Evolutionary conservation across 2,113 vertebrate genomes (phyloP).

Genomic region (Ariopsis seemanni): DNA sequence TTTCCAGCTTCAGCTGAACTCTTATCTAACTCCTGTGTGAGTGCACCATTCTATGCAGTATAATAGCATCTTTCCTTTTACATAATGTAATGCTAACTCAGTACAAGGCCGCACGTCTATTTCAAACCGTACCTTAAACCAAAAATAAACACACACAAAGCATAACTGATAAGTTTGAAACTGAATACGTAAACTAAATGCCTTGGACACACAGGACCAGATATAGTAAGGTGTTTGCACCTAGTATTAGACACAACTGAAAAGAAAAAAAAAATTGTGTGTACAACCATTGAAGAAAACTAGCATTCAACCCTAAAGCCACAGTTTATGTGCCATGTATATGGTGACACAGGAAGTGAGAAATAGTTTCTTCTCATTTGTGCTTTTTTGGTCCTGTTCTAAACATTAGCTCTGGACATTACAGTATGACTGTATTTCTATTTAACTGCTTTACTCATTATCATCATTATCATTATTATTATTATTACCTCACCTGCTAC

Average conservation of each 20-base stretch:
- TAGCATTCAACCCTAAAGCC: background rate
- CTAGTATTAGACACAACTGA: background rate
- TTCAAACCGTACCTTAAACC: background rate
- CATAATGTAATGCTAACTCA: conserved; percentile 5
- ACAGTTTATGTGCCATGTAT: background rate
- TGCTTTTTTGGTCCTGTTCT: background rate
- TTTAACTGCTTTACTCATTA: background rate
- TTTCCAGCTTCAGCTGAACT: conserved; percentile 29
- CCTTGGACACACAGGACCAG: background rate
- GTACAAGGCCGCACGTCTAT: background rate
- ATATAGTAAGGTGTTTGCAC: background rate
- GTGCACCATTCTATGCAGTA: background rate
- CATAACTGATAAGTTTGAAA: background rate
- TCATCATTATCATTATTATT: background rate
- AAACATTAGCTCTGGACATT: background rate
- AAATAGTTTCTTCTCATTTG: background rate
- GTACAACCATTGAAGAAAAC: background rate
- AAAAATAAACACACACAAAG: background rate
- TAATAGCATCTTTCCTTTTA: background rate
- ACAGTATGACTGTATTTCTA: no score
- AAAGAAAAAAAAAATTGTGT: background rate
- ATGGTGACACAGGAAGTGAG: background rate
- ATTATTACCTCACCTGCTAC: no score
- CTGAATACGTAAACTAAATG: background rate
- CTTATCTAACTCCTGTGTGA: conserved; percentile 26